Percentiles rank a stretch among this genome's conserved stretches.
Conservation (phyloP, 2,888 invertebrate species). For the Diarsia rubi region DNA sequence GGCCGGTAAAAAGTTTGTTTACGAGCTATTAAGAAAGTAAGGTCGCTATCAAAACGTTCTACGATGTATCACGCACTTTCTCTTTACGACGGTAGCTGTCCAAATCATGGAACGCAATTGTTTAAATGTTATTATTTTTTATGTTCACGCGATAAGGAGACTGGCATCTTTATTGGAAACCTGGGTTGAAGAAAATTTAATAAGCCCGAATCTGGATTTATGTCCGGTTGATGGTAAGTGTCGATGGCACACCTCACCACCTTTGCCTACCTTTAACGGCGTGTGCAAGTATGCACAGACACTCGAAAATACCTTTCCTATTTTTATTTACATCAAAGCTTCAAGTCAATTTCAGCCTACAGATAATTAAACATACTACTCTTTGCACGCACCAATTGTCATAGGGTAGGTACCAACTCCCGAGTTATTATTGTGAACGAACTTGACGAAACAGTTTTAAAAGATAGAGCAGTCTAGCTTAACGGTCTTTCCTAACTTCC, state of each 20-base stretch:
- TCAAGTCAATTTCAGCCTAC: too few relatives aligned
- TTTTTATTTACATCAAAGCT: too few relatives aligned
- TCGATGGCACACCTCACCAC: too few relatives aligned
- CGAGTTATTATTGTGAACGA: background rate
- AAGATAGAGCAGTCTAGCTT: too few relatives aligned
- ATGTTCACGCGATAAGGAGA: background rate
- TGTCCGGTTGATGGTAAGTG: background rate
- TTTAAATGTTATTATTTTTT: background rate
- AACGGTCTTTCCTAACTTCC: too few relatives aligned
- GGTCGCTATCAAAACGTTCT: slow-evolving; percentile 30
- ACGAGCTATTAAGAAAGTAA: slow-evolving; percentile 24
- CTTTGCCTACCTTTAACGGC: too few relatives aligned
- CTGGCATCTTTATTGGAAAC: background rate
- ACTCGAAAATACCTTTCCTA: too few relatives aligned
- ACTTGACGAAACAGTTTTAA: background rate
- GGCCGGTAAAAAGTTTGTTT: background rate
- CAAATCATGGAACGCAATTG: slow-evolving; percentile 27
- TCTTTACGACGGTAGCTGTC: slow-evolving; percentile 5
- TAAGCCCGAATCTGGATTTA: background rate
- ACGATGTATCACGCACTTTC: slow-evolving; percentile 38
- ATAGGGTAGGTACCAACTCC: too few relatives aligned
- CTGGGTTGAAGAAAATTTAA: background rate
- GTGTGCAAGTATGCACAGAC: too few relatives aligned
- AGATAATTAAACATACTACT: too few relatives aligned
- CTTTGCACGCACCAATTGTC: too few relatives aligned